Evolutionary conservation across 2,888 invertebrate species (phyloP).

Genomic region (Cynaeus angustus): DNA sequence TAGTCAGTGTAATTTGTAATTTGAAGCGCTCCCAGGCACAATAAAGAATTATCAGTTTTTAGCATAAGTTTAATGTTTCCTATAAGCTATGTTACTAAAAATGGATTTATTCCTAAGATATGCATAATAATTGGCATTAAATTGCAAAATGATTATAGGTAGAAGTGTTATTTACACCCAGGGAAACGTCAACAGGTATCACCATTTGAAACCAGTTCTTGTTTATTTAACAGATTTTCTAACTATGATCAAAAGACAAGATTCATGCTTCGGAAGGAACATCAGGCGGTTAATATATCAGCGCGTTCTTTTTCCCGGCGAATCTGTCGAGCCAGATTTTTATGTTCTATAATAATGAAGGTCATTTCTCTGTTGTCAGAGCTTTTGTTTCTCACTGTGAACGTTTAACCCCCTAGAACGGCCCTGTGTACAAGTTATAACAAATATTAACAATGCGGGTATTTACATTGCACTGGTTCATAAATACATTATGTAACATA

Average conservation of each 20-base stretch:
- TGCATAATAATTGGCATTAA: slow-evolving; percentile 1
- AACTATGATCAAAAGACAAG: too few species aligned
- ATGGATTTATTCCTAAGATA: slow-evolving; percentile 1
- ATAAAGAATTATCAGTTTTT: slow-evolving; percentile 11
- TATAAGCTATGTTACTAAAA: slow-evolving; percentile 6
- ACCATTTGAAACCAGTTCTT: neutral
- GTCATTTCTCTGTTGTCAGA: slow-evolving; percentile 4
- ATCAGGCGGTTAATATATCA: neutral
- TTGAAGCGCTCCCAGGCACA: neutral
- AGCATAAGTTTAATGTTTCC: slow-evolving; percentile 14
- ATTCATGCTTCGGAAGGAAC: neutral
- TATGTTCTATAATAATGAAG: slow-evolving; percentile 6
- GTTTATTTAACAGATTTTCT: neutral
- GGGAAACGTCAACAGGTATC: neutral
- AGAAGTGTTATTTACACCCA: slow-evolving; percentile 1
- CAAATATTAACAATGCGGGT: slow-evolving; percentile 46
- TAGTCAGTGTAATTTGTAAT: neutral
- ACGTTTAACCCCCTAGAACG: neutral
- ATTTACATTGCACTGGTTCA: slow-evolving; percentile 45
- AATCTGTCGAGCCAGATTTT: neutral
- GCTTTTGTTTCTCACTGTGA: slow-evolving; percentile 10
- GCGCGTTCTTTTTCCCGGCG: neutral
- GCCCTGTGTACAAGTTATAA: slow-evolving; percentile 20
- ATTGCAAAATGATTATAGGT: slow-evolving; percentile 7
- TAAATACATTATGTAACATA: slow-evolving; percentile 46